These are phyloP conservation scores for Arothron firmamentum DNA, from an alignment of 2,113 vertebrate genomes.

Conservation along the genomic window DNA sequence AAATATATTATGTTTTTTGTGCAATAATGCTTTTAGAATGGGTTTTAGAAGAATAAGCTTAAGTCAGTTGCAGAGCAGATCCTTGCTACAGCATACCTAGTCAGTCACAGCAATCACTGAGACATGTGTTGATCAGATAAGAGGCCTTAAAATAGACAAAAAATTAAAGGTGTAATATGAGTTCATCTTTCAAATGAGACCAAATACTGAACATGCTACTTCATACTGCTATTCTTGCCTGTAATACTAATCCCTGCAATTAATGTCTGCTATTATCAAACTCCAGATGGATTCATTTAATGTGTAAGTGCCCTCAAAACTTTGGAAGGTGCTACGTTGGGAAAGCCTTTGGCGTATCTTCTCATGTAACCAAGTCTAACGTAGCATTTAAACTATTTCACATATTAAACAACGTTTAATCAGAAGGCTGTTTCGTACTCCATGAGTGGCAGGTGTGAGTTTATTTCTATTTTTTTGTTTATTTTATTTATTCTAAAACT, in stretches of 20 bases:
- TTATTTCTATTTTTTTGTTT: neutral
- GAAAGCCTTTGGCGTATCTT: no score
- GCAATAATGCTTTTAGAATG: no score
- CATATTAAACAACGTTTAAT: neutral
- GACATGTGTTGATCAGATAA: slow-evolving; percentile 36
- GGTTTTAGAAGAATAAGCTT: no score
- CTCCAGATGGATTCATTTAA: slow-evolving; percentile 29
- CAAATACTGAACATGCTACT: slow-evolving; percentile 52
- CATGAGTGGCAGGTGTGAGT: neutral
- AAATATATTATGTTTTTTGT: no score
- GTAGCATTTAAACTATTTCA: no score
- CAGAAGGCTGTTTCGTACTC: neutral
- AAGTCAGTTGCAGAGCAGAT: neutral
- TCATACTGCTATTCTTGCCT: slow-evolving; percentile 26
- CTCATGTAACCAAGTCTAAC: no score
- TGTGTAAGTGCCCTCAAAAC: neutral
- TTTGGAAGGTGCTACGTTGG: no score
- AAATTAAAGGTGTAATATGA: slow-evolving; percentile 38
- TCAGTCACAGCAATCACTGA: slow-evolving; percentile 6
- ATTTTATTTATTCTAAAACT: neutral
- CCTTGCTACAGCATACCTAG: neutral
- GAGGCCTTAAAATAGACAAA: slow-evolving; percentile 49
- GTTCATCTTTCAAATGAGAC: slow-evolving; percentile 52
- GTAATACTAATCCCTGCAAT: slow-evolving; percentile 32
- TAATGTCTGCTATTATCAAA: slow-evolving; percentile 46